Conservation (phyloP, 2,888 invertebrate genomes). For the Stenoptilia bipunctidactyla region DNA sequence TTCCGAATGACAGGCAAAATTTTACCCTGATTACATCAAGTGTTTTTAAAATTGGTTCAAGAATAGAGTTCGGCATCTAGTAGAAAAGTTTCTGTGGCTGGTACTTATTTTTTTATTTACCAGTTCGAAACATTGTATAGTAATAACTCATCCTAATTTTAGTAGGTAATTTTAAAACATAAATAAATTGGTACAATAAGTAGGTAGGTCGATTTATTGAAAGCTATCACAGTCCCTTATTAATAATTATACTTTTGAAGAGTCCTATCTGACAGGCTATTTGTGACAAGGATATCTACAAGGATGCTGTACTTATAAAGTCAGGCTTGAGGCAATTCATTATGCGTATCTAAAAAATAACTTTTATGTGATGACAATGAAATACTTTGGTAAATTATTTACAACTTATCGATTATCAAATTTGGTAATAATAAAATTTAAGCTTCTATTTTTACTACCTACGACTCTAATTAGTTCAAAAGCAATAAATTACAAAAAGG, state of each 20-base stretch:
- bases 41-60: conserved; percentile 52
- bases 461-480: too few species aligned
- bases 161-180: too few species aligned
- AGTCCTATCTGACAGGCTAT: conserved; percentile 17
- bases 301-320: too few species aligned
- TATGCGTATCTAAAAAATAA: conserved; percentile 1
- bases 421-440: conserved; percentile 8
- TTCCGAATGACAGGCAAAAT: conserved; percentile 47
- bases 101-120: too few species aligned
- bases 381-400: conserved; percentile 16
- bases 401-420: conserved; percentile 14
- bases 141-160: too few species aligned
- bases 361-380: conserved; percentile 15
- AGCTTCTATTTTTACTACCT: neutral
- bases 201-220: neutral
- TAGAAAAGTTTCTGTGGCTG: too few species aligned
- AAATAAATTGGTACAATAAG: too few species aligned
- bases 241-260: conserved; percentile 16
- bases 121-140: too few species aligned
- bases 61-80: conserved; percentile 5
- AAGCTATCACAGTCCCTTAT: conserved; percentile 35
- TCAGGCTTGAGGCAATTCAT: too few species aligned
- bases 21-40: conserved; percentile 60
- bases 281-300: too few species aligned
- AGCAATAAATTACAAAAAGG: conserved; percentile 20